Base-by-base conservation (phyloP, 2,888 invertebrate genomes). In the Carcina quercana region DNA sequence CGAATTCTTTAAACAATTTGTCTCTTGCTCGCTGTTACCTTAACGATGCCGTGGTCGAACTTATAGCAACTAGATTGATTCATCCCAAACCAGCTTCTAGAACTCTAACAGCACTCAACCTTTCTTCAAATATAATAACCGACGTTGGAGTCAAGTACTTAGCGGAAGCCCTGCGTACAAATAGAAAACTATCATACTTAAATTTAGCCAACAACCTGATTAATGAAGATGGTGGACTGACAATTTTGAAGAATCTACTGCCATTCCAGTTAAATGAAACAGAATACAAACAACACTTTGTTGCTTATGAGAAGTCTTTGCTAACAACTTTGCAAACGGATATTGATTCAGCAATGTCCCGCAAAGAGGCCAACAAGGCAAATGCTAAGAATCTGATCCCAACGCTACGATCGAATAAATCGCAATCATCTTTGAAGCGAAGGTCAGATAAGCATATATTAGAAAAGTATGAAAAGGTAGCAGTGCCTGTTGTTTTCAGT, bases 91-190 rank as follows among this genome's bases (percentile, higher is more conserved):
- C 60, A 8, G 59, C 63, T 14, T 59, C 59, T 35, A 34, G 32
- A 6, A 59, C 43, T 28, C 50, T 76, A 34, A 30, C 42, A 20
- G 25, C 49, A 46, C 47, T 73, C 40, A 70, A 74, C 59, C 50
- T 78, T 45, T 65, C 70, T 14, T 60, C 60, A 20, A 74, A 76
- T 54, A 47, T 44, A 47, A 70, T 72, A 45, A 69, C 66, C n/a
- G 66, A 76, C 42, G 42, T 38, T 19, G 74, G 71, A 31, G 65
- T 59, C n/a, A 56, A 56, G 49, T 31, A 50, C 43, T 43, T 74
- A 15, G 58, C 52, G 17, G 48, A 48, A 40, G 60, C 62, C 40
- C 45, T 74, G 17, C 59, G 66, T 50, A 59, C 39, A 33, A 76
- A 76, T 55, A 64, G 73, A 43, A 47, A 47, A 47, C 61, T 78